These are phyloP conservation scores for Rosalia funebris DNA, from an alignment of 2,888 invertebrate genomes.

Conservation along the genomic window DNA sequence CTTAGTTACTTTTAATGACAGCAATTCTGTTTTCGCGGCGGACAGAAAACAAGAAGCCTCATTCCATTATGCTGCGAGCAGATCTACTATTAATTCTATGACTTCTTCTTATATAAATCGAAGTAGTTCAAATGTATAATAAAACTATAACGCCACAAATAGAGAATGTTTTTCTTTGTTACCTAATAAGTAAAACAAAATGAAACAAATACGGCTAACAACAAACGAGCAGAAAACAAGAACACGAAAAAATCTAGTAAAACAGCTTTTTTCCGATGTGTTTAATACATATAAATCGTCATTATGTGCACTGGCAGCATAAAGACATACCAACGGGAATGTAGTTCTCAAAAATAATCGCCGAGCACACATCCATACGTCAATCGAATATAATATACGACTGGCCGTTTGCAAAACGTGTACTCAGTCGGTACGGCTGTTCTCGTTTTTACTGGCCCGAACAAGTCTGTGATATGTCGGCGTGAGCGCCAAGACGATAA, in stretches of 20 bases:
- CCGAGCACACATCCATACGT: slow-evolving; percentile 57
- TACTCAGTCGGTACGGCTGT: slow-evolving; percentile 53
- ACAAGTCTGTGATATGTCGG: slow-evolving; percentile 51
- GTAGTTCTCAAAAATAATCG: slow-evolving; percentile 62
- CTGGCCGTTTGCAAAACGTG: slow-evolving; percentile 56
- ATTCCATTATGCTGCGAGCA: slow-evolving; percentile 19
- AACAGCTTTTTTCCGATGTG: slow-evolving; percentile 50
- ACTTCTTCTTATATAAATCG: slow-evolving; percentile 48
- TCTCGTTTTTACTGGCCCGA: slow-evolving; percentile 54
- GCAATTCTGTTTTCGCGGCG: slow-evolving; percentile 14
- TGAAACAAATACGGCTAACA: slow-evolving; percentile 36
- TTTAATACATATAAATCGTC: slow-evolving; percentile 60
- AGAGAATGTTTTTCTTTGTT: slow-evolving; percentile 42
- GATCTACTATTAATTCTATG: slow-evolving; percentile 44
- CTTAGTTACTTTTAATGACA: slow-evolving; percentile 21
- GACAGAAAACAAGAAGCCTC: slow-evolving; percentile 3
- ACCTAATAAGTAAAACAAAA: slow-evolving; percentile 50
- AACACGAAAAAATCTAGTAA: slow-evolving; percentile 53
- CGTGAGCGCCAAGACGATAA: slow-evolving; percentile 40
- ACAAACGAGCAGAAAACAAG: slow-evolving; percentile 49
- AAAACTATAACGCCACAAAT: slow-evolving; percentile 50
- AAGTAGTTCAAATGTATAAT: slow-evolving; percentile 48
- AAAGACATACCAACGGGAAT: slow-evolving; percentile 60
- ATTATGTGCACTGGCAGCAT: slow-evolving; percentile 58
- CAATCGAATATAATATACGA: slow-evolving; percentile 60